Evolutionary conservation across 1,140 invertebrate species (phyloP).

Genomic region (Heterodera schachtii): DNA sequence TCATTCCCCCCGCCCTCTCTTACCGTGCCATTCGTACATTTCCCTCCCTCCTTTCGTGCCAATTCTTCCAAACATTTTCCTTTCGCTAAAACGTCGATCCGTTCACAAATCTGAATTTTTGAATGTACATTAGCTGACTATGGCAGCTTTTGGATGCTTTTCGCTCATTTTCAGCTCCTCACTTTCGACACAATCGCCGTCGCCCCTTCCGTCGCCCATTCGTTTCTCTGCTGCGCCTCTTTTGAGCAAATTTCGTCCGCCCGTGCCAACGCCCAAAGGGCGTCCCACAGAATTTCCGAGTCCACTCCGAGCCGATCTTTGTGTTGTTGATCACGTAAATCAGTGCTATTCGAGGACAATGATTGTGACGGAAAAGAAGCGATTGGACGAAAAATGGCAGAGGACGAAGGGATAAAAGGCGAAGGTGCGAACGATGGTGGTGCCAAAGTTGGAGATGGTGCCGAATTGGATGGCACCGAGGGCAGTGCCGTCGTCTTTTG

Average conservation of each 20-base stretch:
- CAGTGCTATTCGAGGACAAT: not conserved
- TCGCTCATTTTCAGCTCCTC: conserved; percentile 27
- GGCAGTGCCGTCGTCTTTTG: conserved; percentile 13
- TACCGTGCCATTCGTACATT: conserved; percentile 20
- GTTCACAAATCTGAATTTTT: conserved; percentile 23
- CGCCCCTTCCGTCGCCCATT: conserved; percentile 29
- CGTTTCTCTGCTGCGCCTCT: not conserved
- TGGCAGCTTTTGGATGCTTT: conserved; percentile 13
- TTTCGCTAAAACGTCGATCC: conserved; percentile 12
- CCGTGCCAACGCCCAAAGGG: conserved; percentile 24
- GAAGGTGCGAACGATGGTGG: conserved; percentile 4
- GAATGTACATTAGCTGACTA: conserved; percentile 26
- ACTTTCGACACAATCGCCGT: conserved; percentile 29
- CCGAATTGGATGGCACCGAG: conserved; percentile 20
- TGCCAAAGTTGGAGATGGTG: conserved; percentile 10
- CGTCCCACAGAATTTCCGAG: conserved; percentile 5
- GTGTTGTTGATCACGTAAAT: conserved; percentile 6
- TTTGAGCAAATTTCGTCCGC: conserved; percentile 33
- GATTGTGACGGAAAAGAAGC: too few relatives aligned
- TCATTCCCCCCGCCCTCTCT: not conserved
- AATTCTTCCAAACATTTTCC: conserved; percentile 25
- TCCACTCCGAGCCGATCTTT: conserved; percentile 10
- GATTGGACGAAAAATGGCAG: too few relatives aligned
- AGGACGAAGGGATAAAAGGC: not conserved
- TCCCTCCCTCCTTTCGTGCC: conserved; percentile 14